phyloP scores from a whole-genome alignment of 2,797 vertebrate genomes.

The Neosilurus mollespiculum region DNA sequence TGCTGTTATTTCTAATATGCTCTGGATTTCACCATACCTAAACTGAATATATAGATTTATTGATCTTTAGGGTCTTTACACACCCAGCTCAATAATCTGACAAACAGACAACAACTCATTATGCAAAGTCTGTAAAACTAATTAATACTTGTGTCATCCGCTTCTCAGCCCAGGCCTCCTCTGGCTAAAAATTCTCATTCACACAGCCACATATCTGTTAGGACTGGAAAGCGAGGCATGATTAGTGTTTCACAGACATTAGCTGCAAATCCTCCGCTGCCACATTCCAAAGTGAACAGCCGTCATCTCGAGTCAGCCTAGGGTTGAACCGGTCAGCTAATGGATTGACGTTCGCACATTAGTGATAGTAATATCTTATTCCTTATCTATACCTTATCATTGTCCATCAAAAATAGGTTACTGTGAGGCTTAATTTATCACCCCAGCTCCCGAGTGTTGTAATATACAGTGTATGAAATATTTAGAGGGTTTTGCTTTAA shows the following conservation, averaged over 20 bases:
- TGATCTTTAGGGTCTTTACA: neutral
- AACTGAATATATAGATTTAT: neutral
- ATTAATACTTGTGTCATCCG: neutral
- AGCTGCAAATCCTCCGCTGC: conserved; percentile 54
- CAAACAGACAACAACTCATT: conserved; percentile 3
- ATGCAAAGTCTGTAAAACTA: neutral
- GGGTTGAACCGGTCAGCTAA: conserved; percentile 26
- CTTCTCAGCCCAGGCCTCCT: conserved; percentile 21
- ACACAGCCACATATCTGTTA: conserved; percentile 31
- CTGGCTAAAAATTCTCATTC: neutral
- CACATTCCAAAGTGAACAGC: conserved; percentile 60
- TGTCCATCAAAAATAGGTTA: conserved; percentile 38
- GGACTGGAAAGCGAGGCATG: conserved; percentile 37
- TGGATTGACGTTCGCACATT: conserved; percentile 27
- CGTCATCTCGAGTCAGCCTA: conserved; percentile 41
- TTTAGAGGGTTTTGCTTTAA: neutral
- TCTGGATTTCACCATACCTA: neutral
- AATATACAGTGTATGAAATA: neutral
- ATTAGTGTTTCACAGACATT: conserved; percentile 57
- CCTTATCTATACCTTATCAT: conserved; percentile 19
- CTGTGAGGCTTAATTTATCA: neutral
- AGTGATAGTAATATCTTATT: conserved; percentile 15
- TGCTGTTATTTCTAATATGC: neutral
- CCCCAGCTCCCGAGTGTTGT: neutral
- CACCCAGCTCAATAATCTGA: conserved; percentile 24